Percentiles rank a stretch among this genome's conserved stretches.
Evolutionary conservation across 2,113 vertebrate species (phyloP).

Genomic region (Sinocyclocheilus maitianheensis): DNA sequence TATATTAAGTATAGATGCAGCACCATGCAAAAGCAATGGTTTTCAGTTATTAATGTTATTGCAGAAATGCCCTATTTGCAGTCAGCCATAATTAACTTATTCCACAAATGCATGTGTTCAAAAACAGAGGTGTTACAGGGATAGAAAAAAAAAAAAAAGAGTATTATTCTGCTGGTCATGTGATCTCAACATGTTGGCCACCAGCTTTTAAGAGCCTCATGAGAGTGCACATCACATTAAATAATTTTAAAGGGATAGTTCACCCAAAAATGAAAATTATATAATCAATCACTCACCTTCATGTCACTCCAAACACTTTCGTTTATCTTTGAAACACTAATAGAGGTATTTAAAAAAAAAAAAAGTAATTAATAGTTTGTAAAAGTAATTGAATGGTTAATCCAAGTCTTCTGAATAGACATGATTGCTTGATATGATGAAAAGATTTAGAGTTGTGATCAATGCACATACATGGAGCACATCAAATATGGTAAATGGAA

Average conservation of each 20-base stretch:
- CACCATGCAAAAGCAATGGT: not conserved
- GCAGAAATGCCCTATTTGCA: not conserved
- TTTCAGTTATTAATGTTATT: not conserved
- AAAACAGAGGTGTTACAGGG: not conserved
- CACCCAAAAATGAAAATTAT: not conserved
- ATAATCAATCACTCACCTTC: not conserved
- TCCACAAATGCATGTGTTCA: not conserved
- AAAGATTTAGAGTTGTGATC: not conserved
- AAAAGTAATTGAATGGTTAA: not conserved
- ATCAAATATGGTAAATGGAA: not conserved
- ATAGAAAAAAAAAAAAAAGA: not conserved
- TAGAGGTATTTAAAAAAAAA: not conserved
- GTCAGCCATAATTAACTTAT: not conserved
- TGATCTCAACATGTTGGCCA: not conserved
- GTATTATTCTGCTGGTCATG: not conserved
- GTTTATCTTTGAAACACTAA: not conserved
- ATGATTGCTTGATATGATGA: not conserved
- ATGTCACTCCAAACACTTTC: not conserved
- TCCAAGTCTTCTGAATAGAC: not conserved
- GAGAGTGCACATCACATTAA: not conserved
- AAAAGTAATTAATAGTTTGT: not conserved
- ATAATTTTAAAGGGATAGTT: not conserved
- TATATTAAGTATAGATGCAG: not conserved
- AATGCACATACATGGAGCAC: not conserved
- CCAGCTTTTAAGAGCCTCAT: not conserved